Evolutionary conservation across 2,888 invertebrate genomes (phyloP).

Genomic region (Pristionchus arcanus): DNA sequence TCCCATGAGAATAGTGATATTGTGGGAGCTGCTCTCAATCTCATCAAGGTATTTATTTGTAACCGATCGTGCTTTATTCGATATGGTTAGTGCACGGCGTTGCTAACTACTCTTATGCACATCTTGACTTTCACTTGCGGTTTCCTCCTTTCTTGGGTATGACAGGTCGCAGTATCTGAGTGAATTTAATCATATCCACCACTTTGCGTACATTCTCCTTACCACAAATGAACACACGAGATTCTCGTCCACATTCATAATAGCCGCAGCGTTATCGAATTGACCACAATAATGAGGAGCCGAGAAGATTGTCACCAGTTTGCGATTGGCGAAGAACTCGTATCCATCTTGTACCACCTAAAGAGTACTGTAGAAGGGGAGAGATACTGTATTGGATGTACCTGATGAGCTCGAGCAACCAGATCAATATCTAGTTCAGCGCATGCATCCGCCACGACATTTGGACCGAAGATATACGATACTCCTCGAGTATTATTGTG

Average conservation of each 20-base stretch:
- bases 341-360: constrained; percentile 83
- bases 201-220: background rate
- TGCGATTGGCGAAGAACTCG: constrained; percentile 81
- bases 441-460: constrained; percentile 80
- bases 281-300: constrained; percentile 72
- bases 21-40: constrained; percentile 87
- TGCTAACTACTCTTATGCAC: constrained; percentile 30
- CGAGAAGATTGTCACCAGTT: constrained; percentile 70
- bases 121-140: constrained; percentile 27
- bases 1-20: constrained; percentile 97
- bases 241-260: constrained; percentile 74
- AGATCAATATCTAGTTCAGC: constrained; percentile 69
- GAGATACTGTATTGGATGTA: constrained; percentile 5
- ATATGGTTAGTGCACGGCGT: constrained; percentile 47
- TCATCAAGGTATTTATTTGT: constrained; percentile 80
- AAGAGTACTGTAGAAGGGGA: background rate
- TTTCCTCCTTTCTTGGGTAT: constrained; percentile 44
- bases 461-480: constrained; percentile 83
- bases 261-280: constrained; percentile 74
- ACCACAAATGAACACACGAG: constrained; percentile 72
- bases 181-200: constrained; percentile 58
- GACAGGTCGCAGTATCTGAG: constrained; percentile 50
- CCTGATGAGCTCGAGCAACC: constrained; percentile 74
- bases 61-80: constrained; percentile 49
- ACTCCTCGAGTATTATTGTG: constrained; percentile 80